Base-by-base conservation (phyloP, 2,113 vertebrate genomes). In the Eolophus roseicapilla region DNA sequence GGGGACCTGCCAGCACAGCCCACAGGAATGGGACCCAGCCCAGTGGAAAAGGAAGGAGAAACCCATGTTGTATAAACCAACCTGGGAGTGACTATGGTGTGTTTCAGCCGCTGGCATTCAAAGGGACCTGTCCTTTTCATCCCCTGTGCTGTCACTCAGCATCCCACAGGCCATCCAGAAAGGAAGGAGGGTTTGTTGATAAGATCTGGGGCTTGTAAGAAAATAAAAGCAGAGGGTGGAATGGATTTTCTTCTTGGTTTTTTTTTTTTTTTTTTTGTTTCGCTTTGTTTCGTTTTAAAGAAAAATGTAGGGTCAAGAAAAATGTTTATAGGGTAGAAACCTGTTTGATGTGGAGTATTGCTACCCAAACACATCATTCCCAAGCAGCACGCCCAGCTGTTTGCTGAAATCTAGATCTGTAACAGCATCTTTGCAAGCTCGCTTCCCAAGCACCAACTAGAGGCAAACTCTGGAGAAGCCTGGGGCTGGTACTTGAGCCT, bases 361-460 rank as follows among this genome's bases (percentile, higher is more conserved):
- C 29, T 80, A 8, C 81, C 31, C 71, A 77, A 70, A 87, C 59
- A 33, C 2, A 2, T 28, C 2, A 3, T n/a, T 94, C 63, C 91
- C 73, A 53, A 24, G 3, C 10, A 74, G 19, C 37, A 76, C 3
- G 1, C 27, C 62, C 3, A 1, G 74, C 31, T 55, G 46, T 55
- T 29, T 35, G 8, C n/a, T 68, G 59, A 37, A 74, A 68, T 23
- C 67, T 7, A 13, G 21, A 5, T 37, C 71, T 77, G 37, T 14
- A 25, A 25, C 1, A 44, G 50, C 39, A 65, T 9, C 74, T 52
- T 47, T 44, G 39, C 17, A 24, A 46, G 52, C 1, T 7, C 70
- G 4, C 46, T 86, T 78, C 59, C 63, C 0, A 0, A 52, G 44
- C 49, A 23, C n/a, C 2, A 6, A 10, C 65, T 57, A 2, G 1